phyloP scores from a whole-genome alignment of 2,113 vertebrate species.

The Rhea pennata region DNA sequence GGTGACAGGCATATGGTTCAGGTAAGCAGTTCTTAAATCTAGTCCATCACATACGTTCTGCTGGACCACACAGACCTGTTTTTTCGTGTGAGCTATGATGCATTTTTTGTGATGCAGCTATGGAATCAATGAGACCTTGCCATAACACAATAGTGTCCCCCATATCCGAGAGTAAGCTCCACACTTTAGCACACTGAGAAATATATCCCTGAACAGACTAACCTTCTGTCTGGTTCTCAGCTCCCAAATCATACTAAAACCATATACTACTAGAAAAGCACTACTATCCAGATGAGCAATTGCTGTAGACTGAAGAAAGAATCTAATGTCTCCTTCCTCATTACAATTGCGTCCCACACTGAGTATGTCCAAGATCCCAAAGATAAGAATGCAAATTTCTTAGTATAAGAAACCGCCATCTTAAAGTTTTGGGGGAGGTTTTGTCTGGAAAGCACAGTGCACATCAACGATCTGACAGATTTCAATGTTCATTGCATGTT shows the following conservation, averaged over 20 bases:
- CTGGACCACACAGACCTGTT: not conserved
- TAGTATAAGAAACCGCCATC: not conserved
- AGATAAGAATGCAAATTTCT: not conserved
- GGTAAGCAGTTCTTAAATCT: not conserved
- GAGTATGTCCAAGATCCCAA: not conserved
- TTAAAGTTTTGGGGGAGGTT: not conserved
- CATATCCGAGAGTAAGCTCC: not conserved
- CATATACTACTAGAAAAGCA: not conserved
- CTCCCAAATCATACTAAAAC: not conserved
- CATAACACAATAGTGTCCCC: not conserved
- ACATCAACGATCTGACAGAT: not conserved
- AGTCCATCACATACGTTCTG: not conserved
- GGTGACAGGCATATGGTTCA: not conserved
- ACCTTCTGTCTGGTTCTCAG: not conserved
- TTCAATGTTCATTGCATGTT: not conserved
- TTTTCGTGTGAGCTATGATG: not conserved
- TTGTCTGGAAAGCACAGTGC: not conserved
- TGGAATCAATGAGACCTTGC: not conserved
- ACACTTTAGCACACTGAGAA: not conserved
- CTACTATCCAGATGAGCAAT: not conserved
- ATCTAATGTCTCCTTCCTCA: not conserved
- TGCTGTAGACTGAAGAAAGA: not conserved
- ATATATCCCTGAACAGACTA: not conserved
- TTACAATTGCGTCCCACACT: rapidly evolving
- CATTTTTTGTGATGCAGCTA: rapidly evolving